Evolutionary conservation across 2,888 invertebrate genomes (phyloP).

Genomic region (Nezara viridula): DNA sequence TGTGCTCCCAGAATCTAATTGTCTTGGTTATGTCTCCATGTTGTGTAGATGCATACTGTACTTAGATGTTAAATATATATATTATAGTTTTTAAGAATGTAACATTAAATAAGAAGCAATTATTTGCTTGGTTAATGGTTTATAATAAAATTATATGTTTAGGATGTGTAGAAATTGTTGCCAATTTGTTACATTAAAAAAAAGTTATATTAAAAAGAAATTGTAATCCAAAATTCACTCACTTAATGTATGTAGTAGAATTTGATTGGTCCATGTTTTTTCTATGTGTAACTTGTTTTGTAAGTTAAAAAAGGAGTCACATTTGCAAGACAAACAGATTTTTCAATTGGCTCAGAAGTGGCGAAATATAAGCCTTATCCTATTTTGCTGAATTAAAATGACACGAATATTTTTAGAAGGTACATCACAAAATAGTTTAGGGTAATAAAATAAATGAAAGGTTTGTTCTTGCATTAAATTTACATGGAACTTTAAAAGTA

Average conservation of each 20-base stretch:
- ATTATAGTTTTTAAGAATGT: constrained; percentile 56
- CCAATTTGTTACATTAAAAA: constrained; percentile 65
- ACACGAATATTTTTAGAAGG: constrained; percentile 64
- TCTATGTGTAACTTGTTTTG: constrained; percentile 64
- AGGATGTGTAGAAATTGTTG: constrained; percentile 66
- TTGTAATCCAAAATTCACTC: constrained; percentile 64
- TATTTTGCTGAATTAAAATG: constrained; percentile 63
- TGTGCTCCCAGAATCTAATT: constrained; percentile 50
- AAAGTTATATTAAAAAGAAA: constrained; percentile 64
- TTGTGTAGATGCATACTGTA: constrained; percentile 64
- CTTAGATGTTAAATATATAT: constrained; percentile 61
- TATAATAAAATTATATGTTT: constrained; percentile 62
- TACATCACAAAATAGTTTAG: constrained; percentile 64
- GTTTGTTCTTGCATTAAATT: constrained; percentile 65
- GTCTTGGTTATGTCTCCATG: constrained; percentile 64
- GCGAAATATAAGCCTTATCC: constrained; percentile 53
- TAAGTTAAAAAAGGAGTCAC: constrained; percentile 61
- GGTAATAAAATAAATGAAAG: constrained; percentile 63
- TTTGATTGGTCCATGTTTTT: constrained; percentile 66
- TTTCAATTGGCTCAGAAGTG: constrained; percentile 53
- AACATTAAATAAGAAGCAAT: constrained; percentile 62
- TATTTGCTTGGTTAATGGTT: constrained; percentile 64
- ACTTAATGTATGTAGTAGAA: constrained; percentile 65
- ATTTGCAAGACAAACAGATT: constrained; percentile 63
- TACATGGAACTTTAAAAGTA: constrained; percentile 66